Evolutionary conservation across 2,888 invertebrate species (phyloP).

Genomic region (Slavum lentiscoides): DNA sequence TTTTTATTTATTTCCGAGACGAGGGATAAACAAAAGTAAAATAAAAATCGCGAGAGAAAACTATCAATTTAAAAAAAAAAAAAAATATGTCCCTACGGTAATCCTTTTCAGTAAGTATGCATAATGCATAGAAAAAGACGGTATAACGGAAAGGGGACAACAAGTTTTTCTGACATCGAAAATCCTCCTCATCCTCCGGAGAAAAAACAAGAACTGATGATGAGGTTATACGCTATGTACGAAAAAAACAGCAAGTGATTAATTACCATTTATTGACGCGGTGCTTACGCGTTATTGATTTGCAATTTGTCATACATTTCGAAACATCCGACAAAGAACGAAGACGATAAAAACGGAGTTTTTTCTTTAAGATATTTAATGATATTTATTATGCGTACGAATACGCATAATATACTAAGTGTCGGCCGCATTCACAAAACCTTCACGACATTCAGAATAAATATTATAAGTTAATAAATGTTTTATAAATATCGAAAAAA

Average conservation of each 20-base stretch:
- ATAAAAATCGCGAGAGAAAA: slow-evolving; percentile 8
- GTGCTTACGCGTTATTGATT: slow-evolving; percentile 43
- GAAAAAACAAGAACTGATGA: neutral
- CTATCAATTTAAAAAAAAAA: slow-evolving; percentile 28
- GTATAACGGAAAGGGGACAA: slow-evolving; percentile 15
- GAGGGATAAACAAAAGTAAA: neutral
- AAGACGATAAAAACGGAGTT: neutral
- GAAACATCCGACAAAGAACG: neutral
- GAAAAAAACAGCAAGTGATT: slow-evolving; percentile 12
- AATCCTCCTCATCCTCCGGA: neutral
- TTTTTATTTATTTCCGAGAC: neutral
- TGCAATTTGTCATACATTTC: slow-evolving; percentile 30
- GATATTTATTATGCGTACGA: too few relatives aligned
- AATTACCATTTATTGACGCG: slow-evolving; percentile 41
- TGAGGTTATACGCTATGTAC: neutral
- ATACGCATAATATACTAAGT: too few relatives aligned
- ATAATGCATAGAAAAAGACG: slow-evolving; percentile 31
- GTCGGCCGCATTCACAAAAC: too few relatives aligned
- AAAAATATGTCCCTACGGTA: neutral
- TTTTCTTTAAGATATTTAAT: too few relatives aligned
- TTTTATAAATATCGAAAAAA: too few relatives aligned
- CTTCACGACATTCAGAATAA: too few relatives aligned
- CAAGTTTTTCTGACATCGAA: slow-evolving; percentile 48
- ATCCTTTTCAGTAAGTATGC: slow-evolving; percentile 36
- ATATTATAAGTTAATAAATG: too few relatives aligned